Base-by-base conservation (phyloP, 2,113 vertebrate species). In the Gracilinanus agilis region DNA sequence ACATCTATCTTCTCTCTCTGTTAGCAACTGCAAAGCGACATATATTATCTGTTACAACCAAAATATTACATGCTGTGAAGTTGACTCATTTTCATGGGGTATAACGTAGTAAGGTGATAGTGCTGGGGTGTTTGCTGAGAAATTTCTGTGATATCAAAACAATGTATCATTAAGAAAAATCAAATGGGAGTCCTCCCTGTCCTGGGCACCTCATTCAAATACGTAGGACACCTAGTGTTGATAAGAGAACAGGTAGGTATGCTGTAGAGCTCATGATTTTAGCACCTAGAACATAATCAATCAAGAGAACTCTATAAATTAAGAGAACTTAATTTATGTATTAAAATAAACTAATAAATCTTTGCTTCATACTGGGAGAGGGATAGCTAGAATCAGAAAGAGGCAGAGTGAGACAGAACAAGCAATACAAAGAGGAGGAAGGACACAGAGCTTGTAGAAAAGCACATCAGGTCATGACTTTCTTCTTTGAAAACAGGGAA, bases 311-410 rank as follows among this genome's bases (percentile, higher is more conserved):
- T 83, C 58, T 29, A 34, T 40, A 13, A 40, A 83, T 9, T 1
- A 40, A 83, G 19, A 23, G 19, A 40, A 40, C 16, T 83, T 29
- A 34, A 13, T 34, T 40, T n/a, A 40, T n/a, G n/a, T 16, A 40
- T 21, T 53, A 75, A 93, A 90, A 56, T 53, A 27, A 88, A 0
- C 0, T 44, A 53, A 94, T 54, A 88, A 61, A 23, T 54, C 89
- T 95, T 53, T 83, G 44, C 94, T 96, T 89, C 23, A 13, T 95
- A 83, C n/a, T 40, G 88, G 34, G 49, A 95, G 49, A 94, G 44
- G 92, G 25, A 90, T 29, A 24, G 29, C 53, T 54, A 12, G 56
- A 90, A 95, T 95, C 90, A 94, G 93, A 83, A 96, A 95, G 89
- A 96, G 75, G 91, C 88, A 90, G 1, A 55, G 75, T 90, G 89